Evolutionary conservation across 2,113 vertebrate genomes (phyloP), one percentile per base, ranked within the genome.

Genomic region (Galeopterus variegatus): DNA sequence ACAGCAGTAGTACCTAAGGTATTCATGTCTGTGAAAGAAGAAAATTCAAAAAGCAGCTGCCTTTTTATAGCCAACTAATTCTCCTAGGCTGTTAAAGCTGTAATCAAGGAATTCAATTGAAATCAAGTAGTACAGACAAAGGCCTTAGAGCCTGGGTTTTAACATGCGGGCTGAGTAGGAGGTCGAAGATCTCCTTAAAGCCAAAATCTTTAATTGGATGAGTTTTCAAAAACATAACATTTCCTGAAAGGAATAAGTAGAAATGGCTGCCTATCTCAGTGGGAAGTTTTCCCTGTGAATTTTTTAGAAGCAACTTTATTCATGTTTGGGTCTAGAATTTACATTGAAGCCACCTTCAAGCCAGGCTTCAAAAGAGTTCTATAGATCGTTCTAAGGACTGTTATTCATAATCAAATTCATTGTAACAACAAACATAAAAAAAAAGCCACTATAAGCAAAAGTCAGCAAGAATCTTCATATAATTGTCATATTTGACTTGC

Each of bases 61-160:
- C 33, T 94, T 81, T 67, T 33, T 67, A 2, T 75, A 76, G 17
- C 52, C 72, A 19, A 23, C 28, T 76, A 60, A 58, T 69, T 60
- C 9, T 77, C 21, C 2, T 70, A 28, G 52, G 52, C 28, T 36
- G 31, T 7, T 73, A 13, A 31, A 24, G 56, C 28, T 92, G 3
- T 54, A 31, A 6, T 58, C 21, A 41, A 90, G 75, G 92, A 86
- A 58, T 82, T 50, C 75, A 91, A 60, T 73, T 90, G 67, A 90
- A 90, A 24, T 75, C 26, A 86, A 56, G n/a, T 70, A 50, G 19
- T 33, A 36, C 45, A 65, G 58, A 64, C 23, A 84, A 56, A 5
- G 64, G 41, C 41, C 28, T 28, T 14, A 23, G 21, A 88, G 88
- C 56, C 3, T 62, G 65, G 41, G 8, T 14, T 90, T 88, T 77